Evolutionary conservation across 1,140 invertebrate genomes (phyloP), one percentile per base, ranked within the genome.

Genomic region (Ceratosolen solmsi): DNA sequence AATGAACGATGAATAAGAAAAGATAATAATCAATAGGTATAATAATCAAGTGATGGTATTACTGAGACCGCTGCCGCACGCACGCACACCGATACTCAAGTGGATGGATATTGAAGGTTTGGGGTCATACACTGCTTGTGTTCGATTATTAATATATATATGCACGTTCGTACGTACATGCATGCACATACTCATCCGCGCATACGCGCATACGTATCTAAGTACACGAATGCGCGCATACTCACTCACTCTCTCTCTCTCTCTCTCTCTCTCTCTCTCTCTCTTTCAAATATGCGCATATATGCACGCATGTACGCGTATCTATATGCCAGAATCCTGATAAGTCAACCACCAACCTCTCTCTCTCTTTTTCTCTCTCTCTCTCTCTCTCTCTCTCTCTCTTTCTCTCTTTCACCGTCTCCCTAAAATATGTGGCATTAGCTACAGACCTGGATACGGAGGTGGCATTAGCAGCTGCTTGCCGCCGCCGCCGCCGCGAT

Each of bases 391-490:
- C 2, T 54, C 7, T 73, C 27, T 73, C 27, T 72, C 25, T 27
- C 27, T 30, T 25, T 63, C 60, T 72, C 41, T 54, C 7, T 73
- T 49, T 73, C 27, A 73, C 71, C 71, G 71, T 27, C 46, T 77
- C 36, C 78, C 78, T 76, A 80, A 76, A 79, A 79, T 79, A 60
- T 54, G 49, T 82, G 41, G 68, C 82, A 89, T 91, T 90, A 92
- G 88, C 89, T 92, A 92, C 91, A 92, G 90, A 91, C 91, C 91
- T 92, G 89, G 86, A 86, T 92, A 89, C 87, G 88, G 87, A 88
- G 89, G 87, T 89, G 91, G 90, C 88, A 92, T 91, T 86, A 90
- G 89, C 88, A 89, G 88, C 90, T 91, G 91, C 88, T 90, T 89
- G 89, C 88, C 85, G 30, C 65, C 74, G 54, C 68, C 68, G 60